A percentile compares a stretch with the other conserved stretches of the same genome.
phyloP scores from a whole-genome alignment of 2,797 vertebrate species.

The Argyrosomus regius region DNA sequence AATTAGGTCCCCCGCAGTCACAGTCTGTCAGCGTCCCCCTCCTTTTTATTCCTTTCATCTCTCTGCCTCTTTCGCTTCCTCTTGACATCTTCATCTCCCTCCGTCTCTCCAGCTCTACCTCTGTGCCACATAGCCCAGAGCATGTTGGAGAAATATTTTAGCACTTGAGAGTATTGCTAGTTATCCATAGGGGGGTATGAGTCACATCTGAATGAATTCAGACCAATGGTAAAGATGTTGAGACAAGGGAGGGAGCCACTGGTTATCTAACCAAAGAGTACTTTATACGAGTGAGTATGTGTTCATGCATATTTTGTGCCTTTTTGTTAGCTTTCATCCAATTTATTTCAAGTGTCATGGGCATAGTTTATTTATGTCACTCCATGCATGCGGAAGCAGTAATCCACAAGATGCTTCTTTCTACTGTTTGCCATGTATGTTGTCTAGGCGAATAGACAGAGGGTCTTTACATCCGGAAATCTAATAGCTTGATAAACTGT shows the following conservation, averaged over 20 bases:
- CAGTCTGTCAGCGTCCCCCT: constrained; percentile 27
- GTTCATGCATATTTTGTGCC: neutral
- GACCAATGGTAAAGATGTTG: constrained; percentile 56
- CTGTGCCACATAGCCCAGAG: constrained; percentile 43
- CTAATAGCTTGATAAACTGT: neutral
- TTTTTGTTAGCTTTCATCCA: constrained; percentile 1
- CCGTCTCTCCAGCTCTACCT: constrained; percentile 21
- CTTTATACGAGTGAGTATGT: constrained; percentile 21
- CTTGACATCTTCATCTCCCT: constrained; percentile 55
- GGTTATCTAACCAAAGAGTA: constrained; percentile 37
- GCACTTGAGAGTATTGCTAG: constrained; percentile 42
- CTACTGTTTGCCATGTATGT: neutral
- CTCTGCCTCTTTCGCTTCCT: constrained; percentile 35
- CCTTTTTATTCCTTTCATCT: constrained; percentile 44
- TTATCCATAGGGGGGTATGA: constrained; percentile 45
- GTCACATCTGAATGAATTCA: constrained; percentile 48
- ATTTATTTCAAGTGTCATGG: neutral
- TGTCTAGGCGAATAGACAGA: neutral
- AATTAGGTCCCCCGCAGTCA: constrained; percentile 46
- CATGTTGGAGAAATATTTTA: constrained; percentile 45
- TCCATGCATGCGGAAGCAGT: neutral
- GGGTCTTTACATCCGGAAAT: constrained; percentile 5
- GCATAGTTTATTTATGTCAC: constrained; percentile 4
- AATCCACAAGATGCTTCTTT: neutral
- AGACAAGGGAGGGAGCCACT: constrained; percentile 19